A percentile compares a stretch with the other conserved stretches of the same genome.
Evolutionary conservation across 2,113 vertebrate genomes (phyloP).

Genomic region (Labeo rohita): DNA sequence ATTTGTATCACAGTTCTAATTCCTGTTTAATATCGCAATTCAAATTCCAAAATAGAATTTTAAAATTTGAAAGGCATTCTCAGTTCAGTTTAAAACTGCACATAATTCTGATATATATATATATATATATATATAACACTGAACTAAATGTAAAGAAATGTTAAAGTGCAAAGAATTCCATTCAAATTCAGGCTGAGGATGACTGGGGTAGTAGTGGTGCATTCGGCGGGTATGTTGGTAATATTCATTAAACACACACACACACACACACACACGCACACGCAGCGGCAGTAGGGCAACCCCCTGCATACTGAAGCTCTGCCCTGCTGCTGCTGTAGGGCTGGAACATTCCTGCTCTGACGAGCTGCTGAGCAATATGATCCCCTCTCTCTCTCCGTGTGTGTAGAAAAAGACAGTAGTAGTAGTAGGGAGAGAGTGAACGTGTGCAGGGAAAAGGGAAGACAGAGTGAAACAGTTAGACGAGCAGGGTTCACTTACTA

Average conservation of each 20-base stretch:
- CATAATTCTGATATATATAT: too few species aligned
- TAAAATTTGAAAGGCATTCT: too few species aligned
- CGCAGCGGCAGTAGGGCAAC: constrained; percentile 58
- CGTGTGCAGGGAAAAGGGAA: constrained; percentile 30
- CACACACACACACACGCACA: not conserved
- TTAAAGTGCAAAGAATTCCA: not conserved
- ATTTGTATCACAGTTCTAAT: too few species aligned
- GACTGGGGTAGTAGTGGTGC: not conserved
- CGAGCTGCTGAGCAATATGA: constrained; percentile 77
- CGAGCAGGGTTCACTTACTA: not conserved
- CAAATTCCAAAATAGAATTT: too few species aligned
- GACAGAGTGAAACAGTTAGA: constrained; percentile 22
- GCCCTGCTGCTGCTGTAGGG: constrained; percentile 64
- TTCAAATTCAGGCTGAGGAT: not conserved
- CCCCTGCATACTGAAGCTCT: constrained; percentile 40
- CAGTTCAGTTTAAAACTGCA: too few species aligned
- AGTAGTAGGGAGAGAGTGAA: constrained; percentile 42
- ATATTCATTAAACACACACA: not conserved
- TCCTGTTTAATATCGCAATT: too few species aligned
- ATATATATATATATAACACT: too few species aligned
- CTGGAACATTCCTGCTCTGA: constrained; percentile 79
- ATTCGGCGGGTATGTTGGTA: constrained; percentile 27
- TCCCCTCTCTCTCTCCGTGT: constrained; percentile 69
- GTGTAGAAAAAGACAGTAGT: constrained; percentile 60
- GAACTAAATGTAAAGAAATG: not conserved